Percentiles rank a stretch among this genome's conserved stretches.
Evolutionary conservation across 2,797 vertebrate species (phyloP).

Genomic region (Trachurus trachurus): DNA sequence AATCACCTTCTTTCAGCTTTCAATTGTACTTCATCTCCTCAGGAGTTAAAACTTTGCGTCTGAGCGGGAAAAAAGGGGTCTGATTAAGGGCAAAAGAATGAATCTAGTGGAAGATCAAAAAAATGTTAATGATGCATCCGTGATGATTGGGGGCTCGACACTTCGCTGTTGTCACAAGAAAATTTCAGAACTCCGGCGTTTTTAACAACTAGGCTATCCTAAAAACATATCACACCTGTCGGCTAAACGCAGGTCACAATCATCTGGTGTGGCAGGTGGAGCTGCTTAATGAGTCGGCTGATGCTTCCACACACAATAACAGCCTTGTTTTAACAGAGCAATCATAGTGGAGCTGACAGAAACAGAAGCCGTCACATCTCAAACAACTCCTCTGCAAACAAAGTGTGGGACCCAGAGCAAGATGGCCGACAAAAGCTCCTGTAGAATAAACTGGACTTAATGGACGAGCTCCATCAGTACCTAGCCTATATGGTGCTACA

Average conservation of each 20-base stretch:
- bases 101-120: conserved; percentile 29
- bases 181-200: not conserved
- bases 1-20: conserved; percentile 47
- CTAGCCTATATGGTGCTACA: no score
- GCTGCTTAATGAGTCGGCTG: not conserved
- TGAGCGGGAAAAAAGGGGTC: conserved; percentile 24
- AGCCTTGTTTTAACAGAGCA: not conserved
- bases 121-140: conserved; percentile 40
- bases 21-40: conserved; percentile 37
- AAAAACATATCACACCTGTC: not conserved
- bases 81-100: conserved; percentile 52
- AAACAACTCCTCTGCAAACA: no score
- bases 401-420: no score
- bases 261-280: not conserved
- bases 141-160: conserved; percentile 59
- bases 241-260: not conserved
- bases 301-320: not conserved
- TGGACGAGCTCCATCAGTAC: no score
- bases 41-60: conserved; percentile 18
- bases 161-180: not conserved
- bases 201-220: not conserved
- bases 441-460: no score
- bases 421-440: no score
- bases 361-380: not conserved
- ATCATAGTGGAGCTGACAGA: not conserved